Conservation (phyloP, 2,797 vertebrate genomes). For the Mallotus villosus region DNA sequence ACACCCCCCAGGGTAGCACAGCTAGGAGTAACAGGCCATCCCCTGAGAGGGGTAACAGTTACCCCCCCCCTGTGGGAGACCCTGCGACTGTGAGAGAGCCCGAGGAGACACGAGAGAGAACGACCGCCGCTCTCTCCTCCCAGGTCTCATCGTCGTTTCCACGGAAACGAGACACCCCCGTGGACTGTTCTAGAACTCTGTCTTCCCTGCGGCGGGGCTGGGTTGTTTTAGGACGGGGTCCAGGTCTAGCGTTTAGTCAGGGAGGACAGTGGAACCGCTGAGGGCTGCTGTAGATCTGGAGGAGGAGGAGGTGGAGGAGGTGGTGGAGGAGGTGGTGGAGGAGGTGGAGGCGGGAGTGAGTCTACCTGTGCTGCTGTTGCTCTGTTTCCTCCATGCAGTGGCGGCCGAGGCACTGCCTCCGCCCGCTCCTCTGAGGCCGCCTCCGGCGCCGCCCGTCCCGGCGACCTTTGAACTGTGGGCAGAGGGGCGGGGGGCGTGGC, state of each 20-base stretch:
- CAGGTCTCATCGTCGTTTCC: no score
- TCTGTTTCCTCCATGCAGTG: conserved; percentile 92
- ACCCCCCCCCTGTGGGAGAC: no score
- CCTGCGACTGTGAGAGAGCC: no score
- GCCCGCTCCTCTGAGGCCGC: conserved; percentile 77
- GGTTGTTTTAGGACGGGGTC: conserved; percentile 70
- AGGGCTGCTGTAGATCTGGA: conserved; percentile 9
- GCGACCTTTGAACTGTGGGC: conserved; percentile 81
- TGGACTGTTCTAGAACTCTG: no score
- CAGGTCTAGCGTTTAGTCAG: conserved; percentile 59
- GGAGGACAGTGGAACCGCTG: neutral
- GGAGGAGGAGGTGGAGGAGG: conserved; percentile 47
- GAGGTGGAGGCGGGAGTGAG: conserved; percentile 58
- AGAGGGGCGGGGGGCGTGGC: conserved; percentile 66
- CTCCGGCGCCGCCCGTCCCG: conserved; percentile 65
- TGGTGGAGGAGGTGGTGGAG: conserved; percentile 47
- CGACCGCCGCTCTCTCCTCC: no score
- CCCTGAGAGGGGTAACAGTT: no score
- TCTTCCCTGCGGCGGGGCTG: conserved; percentile 3
- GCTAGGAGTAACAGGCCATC: no score
- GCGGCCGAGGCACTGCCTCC: conserved; percentile 77
- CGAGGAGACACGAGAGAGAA: no score
- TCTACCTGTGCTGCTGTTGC: conserved; percentile 83
- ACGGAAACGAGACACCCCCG: no score
- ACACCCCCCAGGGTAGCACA: no score